Evolutionary conservation across 1,140 invertebrate species (phyloP).

Genomic region (Drosophila sturtevanti): DNA sequence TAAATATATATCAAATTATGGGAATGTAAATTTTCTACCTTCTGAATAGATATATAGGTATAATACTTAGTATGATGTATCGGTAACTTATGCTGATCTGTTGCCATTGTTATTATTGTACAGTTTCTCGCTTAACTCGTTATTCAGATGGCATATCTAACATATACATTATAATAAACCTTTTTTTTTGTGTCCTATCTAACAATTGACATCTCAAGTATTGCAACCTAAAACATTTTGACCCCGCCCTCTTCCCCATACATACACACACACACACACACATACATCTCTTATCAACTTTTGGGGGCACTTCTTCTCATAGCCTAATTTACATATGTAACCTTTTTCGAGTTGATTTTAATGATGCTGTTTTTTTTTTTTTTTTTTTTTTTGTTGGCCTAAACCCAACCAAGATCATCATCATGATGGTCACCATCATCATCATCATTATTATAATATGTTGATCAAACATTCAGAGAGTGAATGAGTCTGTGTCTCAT

Average conservation of each 20-base stretch:
- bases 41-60: background rate
- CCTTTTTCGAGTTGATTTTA: slow-evolving; percentile 44
- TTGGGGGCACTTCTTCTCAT: slow-evolving; percentile 15
- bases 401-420: slow-evolving; percentile 29
- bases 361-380: slow-evolving; percentile 63
- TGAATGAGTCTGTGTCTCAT: background rate
- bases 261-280: too few relatives aligned
- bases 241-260: background rate
- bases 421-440: slow-evolving; percentile 37
- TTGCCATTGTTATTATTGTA: background rate
- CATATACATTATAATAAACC: background rate
- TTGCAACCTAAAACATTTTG: slow-evolving; percentile 8
- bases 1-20: too few relatives aligned
- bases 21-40: too few relatives aligned
- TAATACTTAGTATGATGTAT: background rate
- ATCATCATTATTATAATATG: slow-evolving; percentile 18
- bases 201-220: slow-evolving; percentile 57
- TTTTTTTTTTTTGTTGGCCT: too few relatives aligned
- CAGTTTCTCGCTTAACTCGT: background rate
- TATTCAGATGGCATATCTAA: slow-evolving; percentile 4
- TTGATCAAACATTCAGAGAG: slow-evolving; percentile 10
- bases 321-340: slow-evolving; percentile 68
- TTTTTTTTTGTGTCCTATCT: slow-evolving; percentile 17
- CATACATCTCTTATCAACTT: too few relatives aligned
- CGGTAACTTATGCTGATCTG: background rate